Evolutionary conservation across 1,140 invertebrate genomes (phyloP), one percentile per base, ranked within the genome.

Genomic region (Olivierus martensii): DNA sequence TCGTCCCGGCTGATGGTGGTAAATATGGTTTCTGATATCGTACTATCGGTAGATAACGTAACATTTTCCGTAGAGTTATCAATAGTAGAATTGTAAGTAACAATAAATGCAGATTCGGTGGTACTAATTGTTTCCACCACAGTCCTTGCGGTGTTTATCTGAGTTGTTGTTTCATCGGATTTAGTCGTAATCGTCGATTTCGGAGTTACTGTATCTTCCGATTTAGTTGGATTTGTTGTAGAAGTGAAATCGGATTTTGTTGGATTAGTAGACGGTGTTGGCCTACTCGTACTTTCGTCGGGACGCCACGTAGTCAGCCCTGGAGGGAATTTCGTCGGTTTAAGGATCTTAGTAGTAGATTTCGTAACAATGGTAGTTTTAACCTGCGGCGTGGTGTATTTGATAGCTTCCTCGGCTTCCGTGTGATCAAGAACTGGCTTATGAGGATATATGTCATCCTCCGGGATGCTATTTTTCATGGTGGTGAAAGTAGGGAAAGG

Each of bases 261-360:
- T 15, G 9, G n/a, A n/a, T 55, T 55, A 21, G 41, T 37, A 3
- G 53, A 43, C 14, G 9, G n/a, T 19, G 3, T 4, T 1, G 53
- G 46, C 17, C 21, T 55, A 9, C 12, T 10, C 3, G 47, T 21
- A 3, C 14, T 22, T 47, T 17, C 39, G 11, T 41, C 7, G 14
- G 53, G 53, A n/a, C 53, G n/a, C 53, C 53, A 55, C 9, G 53
- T 55, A 1, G 35, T n/a, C 22, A 55, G 36, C 3, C 53, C 53
- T 1, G 53, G 53, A 12, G 53, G 53, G 19, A 55, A 58, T 35
- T 51, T 48, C 9, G 50, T 52, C 7, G 34, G 35, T 15, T 28
- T 28, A 9, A 28, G 28, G 9, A 9, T 28, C 9, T 18, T n/a
- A 37, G 46, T 47, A 12, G 19, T n/a, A 21, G n/a, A 21, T 35